phyloP scores from a whole-genome alignment of 2,888 invertebrate genomes.

The Lasioglossum vierecki region DNA sequence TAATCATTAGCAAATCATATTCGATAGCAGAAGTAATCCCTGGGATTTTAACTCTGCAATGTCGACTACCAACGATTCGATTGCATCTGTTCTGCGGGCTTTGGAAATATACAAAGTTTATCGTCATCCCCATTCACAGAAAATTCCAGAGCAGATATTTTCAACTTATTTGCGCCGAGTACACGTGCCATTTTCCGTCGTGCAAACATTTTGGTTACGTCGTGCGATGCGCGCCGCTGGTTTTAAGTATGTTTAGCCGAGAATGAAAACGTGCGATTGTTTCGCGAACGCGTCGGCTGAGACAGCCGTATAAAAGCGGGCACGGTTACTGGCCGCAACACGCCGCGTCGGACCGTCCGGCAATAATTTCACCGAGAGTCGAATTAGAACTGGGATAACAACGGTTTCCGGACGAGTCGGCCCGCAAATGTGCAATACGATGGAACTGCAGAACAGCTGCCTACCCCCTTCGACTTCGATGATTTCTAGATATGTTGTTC shows the following conservation, averaged over 20 bases:
- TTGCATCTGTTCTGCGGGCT: too few relatives aligned
- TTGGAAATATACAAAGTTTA: not conserved
- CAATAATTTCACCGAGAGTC: slow-evolving; percentile 80
- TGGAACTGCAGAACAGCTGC: not conserved
- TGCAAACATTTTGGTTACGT: not conserved
- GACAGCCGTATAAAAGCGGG: slow-evolving; percentile 51
- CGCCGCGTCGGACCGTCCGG: slow-evolving; percentile 72
- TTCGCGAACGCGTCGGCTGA: slow-evolving; percentile 44
- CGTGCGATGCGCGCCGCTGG: not conserved
- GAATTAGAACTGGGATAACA: slow-evolving; percentile 78
- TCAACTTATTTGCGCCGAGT: not conserved
- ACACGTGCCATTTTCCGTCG: not conserved
- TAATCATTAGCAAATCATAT: too few relatives aligned
- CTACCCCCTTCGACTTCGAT: too few relatives aligned
- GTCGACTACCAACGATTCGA: too few relatives aligned
- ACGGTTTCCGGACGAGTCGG: slow-evolving; percentile 68
- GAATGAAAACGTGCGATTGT: not conserved
- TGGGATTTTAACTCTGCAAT: too few relatives aligned
- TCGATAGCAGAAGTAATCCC: too few relatives aligned
- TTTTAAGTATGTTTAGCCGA: slow-evolving; percentile 8
- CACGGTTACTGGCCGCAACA: slow-evolving; percentile 67
- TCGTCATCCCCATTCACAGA: not conserved
- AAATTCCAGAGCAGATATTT: not conserved
- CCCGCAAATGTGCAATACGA: slow-evolving; percentile 68
- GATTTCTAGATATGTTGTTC: too few relatives aligned